These are phyloP conservation scores for Sigmodon hispidus DNA, from an alignment of 2,113 vertebrate genomes.

Conservation along the genomic window DNA sequence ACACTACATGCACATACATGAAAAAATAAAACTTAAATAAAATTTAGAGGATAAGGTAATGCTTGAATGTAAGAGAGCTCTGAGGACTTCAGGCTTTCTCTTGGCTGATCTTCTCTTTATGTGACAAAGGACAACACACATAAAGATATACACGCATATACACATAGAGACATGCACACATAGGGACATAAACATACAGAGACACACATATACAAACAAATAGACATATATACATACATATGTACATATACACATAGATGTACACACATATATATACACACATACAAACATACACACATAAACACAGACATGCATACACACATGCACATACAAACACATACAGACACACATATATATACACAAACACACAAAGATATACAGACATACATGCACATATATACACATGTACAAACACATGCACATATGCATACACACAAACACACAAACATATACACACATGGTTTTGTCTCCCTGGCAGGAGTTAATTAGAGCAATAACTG, in stretches of 20 bases:
- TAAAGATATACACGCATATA: not conserved
- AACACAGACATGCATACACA: not conserved
- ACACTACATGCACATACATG: not conserved
- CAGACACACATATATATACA: not conserved
- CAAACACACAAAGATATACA: not conserved
- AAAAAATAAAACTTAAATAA: not conserved
- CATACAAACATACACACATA: not conserved
- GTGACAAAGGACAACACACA: not conserved
- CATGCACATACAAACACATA: not conserved
- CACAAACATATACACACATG: not conserved
- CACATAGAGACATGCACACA: not conserved
- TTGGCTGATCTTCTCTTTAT: not conserved
- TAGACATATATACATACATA: not conserved
- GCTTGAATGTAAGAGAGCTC: not conserved
- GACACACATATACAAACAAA: not conserved
- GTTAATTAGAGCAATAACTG: slow-evolving; percentile 52
- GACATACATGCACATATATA: not conserved
- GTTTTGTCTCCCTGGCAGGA: not conserved
- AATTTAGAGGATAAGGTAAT: not conserved
- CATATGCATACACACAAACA: not conserved
- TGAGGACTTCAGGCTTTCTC: not conserved
- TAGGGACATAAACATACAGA: not conserved
- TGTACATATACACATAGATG: rapidly evolving
- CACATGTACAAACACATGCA: not conserved
- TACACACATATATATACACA: not conserved